Conservation (phyloP, 1,140 invertebrate species). For the Zelostemma sp. region DNA sequence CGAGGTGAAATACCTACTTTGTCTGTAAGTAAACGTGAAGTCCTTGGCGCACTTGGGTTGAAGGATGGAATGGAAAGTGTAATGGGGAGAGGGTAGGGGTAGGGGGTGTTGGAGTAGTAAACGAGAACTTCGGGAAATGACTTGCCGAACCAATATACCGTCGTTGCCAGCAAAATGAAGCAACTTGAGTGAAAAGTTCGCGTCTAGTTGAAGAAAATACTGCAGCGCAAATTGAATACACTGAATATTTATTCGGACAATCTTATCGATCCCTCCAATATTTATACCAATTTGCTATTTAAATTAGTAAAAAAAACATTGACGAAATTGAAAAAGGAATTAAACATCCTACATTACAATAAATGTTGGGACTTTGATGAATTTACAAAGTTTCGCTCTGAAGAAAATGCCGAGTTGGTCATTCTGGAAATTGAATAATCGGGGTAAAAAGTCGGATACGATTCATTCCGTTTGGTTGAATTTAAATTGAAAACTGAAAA, state of each 20-base stretch:
- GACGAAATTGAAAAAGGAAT: no score
- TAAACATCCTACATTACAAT: no score
- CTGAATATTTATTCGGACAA: conserved; percentile 30
- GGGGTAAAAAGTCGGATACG: no score
- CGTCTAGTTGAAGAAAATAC: conserved; percentile 55
- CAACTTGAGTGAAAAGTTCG: conserved; percentile 64
- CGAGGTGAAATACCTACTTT: conserved; percentile 51
- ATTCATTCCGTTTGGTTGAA: no score
- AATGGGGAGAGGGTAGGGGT: conserved; percentile 1
- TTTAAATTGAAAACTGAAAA: no score
- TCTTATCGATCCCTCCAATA: conserved; percentile 18
- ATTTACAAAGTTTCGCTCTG: no score
- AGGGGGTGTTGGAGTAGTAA: conserved; percentile 21
- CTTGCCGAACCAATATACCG: conserved; percentile 59
- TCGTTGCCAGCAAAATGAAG: conserved; percentile 58
- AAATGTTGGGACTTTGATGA: no score
- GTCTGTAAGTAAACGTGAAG: conserved; percentile 56
- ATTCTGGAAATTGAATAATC: no score
- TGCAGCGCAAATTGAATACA: conserved; percentile 52
- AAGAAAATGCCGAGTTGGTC: no score
- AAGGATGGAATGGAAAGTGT: conserved; percentile 25
- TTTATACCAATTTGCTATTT: neutral
- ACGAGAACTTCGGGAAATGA: conserved; percentile 56
- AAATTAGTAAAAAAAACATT: no score
- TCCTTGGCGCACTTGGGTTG: conserved; percentile 35